A percentile compares a stretch with the other conserved stretches of the same genome.
These are phyloP conservation scores for Eupithecia insigniata DNA, from an alignment of 2,888 invertebrate genomes.

Conservation along the genomic window DNA sequence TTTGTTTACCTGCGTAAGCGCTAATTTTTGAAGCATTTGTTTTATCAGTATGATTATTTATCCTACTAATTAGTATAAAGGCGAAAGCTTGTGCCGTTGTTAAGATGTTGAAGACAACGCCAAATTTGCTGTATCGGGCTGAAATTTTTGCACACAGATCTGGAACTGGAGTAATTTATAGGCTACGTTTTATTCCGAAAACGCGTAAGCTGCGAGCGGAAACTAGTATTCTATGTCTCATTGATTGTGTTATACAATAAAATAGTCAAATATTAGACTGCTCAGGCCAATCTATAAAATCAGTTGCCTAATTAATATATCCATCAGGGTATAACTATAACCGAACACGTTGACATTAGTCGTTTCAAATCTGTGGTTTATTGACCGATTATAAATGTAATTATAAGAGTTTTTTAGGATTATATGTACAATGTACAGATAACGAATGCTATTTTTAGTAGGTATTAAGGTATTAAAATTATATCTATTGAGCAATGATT, in stretches of 20 bases:
- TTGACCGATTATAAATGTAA: not conserved
- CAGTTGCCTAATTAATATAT: not conserved
- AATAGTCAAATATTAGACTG: not conserved
- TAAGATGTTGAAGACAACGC: too few relatives aligned
- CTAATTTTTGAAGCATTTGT: not conserved
- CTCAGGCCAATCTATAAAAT: not conserved
- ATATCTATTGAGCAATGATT: not conserved
- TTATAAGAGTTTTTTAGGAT: conserved; percentile 4
- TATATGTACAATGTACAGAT: not conserved
- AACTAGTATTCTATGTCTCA: too few relatives aligned
- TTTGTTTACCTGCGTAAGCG: not conserved
- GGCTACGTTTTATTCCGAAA: too few relatives aligned
- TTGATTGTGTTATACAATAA: not conserved
- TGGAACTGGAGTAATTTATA: too few relatives aligned
- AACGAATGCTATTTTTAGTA: not conserved
- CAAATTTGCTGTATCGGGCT: too few relatives aligned
- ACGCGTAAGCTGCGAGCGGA: too few relatives aligned
- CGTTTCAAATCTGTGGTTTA: not conserved
- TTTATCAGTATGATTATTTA: too few relatives aligned
- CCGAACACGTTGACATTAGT: not conserved
- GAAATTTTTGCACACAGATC: too few relatives aligned
- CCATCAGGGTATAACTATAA: not conserved
- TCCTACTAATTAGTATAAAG: too few relatives aligned
- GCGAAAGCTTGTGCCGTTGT: too few relatives aligned
- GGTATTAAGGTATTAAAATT: not conserved